Evolutionary conservation across 2,888 invertebrate genomes (phyloP), one percentile per base, ranked within the genome.

Genomic region (Amorpha juglandis): DNA sequence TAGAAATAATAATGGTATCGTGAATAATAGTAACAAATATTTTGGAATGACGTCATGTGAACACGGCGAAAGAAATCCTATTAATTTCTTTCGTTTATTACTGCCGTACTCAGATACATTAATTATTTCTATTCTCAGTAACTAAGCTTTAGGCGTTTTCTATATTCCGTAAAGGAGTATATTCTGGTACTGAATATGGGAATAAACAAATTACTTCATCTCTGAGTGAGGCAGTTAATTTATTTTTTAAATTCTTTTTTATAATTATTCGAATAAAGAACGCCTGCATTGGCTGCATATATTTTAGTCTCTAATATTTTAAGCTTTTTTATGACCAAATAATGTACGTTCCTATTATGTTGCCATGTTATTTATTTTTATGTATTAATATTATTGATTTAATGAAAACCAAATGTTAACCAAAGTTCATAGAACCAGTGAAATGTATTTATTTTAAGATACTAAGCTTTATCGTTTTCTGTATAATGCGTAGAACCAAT

Each of bases 301-400:
- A 27, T 27, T 27, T 27, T 27, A 27, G 27, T 3, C 1, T 27
- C 27, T 3, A 27, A 27, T 27, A 27, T 27, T 27, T 27, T 27
- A 27, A 27, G 27, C 4, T 27, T 1, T 27, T 62, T 66, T 67
- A 69, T 67, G 64, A 70, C 70, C 66, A 70, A 72, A 73, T 66
- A 67, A 67, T 68, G 35, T 47, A 69, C 63, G 71, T 73, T 87
- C 82, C 82, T 86, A 80, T 73, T 81, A 68, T 73, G 83, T 85
- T 86, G 86, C 86, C 85, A 87, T 87, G 79, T 69, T 73, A 63
- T 71, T 73, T 69, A 72, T 69, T 69, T 68, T 69, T 63, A 66
- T 64, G 64, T 63, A 58, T 45, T 42, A 45, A 8, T 14, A 9
- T 12, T 6, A 38, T 42, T 42, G 11, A 42, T 6, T 6, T 7